These are phyloP conservation scores for Auanema freiburgensis DNA, from an alignment of 2,888 invertebrate species.

Conservation along the genomic window DNA sequence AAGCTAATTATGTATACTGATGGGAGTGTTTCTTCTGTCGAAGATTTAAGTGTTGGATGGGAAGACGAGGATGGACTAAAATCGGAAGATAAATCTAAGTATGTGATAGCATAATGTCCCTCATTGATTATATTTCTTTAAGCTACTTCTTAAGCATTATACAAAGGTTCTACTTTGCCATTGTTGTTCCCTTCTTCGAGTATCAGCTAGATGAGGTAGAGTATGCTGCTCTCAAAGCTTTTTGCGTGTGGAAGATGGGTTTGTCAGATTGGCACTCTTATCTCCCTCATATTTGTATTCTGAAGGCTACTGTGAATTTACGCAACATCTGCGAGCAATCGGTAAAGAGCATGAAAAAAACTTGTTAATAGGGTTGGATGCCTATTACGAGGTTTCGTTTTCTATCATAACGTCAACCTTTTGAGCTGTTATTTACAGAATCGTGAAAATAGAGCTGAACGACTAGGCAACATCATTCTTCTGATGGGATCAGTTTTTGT, in stretches of 20 bases:
- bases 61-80: slow-evolving; percentile 41
- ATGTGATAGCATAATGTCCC: too few species aligned
- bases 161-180: slow-evolving; percentile 25
- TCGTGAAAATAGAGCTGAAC: slow-evolving; percentile 19
- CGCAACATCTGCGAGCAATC: slow-evolving; percentile 26
- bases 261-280: too few species aligned
- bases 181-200: slow-evolving; percentile 26
- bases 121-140: background rate
- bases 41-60: slow-evolving; percentile 44
- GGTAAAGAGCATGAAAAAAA: slow-evolving; percentile 36
- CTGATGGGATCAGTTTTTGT: slow-evolving; percentile 42
- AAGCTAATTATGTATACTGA: slow-evolving; percentile 37
- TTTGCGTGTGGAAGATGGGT: slow-evolving; percentile 48
- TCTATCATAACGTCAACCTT: background rate
- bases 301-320: slow-evolving; percentile 39
- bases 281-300: too few species aligned
- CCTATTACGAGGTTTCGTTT: slow-evolving; percentile 29
- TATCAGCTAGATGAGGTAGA: slow-evolving; percentile 35
- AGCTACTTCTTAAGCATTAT: slow-evolving; percentile 27
- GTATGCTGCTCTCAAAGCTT: slow-evolving; percentile 41
- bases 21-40: slow-evolving; percentile 28
- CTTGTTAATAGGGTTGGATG: slow-evolving; percentile 25
- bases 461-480: slow-evolving; percentile 34
- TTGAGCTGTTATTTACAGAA: background rate
- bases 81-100: slow-evolving; percentile 37